phyloP scores from a whole-genome alignment of 2,888 invertebrate species.

The Lasioglossum leucozonium region DNA sequence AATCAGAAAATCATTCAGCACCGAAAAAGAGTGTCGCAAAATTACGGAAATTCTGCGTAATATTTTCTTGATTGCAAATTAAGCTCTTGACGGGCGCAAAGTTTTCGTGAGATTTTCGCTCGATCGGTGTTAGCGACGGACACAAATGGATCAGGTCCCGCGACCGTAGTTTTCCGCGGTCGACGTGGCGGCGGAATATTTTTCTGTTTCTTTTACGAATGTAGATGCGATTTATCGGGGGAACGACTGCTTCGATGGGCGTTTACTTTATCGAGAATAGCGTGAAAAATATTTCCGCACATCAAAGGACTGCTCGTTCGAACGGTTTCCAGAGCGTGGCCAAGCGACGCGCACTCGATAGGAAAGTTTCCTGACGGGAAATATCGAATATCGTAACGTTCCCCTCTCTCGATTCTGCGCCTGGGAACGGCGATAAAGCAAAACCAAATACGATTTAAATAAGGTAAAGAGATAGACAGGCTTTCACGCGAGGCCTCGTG shows the following conservation, averaged over 20 bases:
- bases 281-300: conserved; percentile 59
- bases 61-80: neutral
- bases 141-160: neutral
- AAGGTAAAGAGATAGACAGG: conserved; percentile 26
- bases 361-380: conserved; percentile 42
- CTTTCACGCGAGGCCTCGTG: neutral
- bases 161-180: neutral
- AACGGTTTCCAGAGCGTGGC: conserved; percentile 41
- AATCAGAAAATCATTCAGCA: neutral
- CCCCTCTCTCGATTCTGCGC: conserved; percentile 41
- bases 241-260: conserved; percentile 15
- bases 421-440: conserved; percentile 33
- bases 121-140: neutral
- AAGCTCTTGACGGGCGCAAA: neutral
- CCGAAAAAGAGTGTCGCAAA: neutral
- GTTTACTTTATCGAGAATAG: conserved; percentile 49
- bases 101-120: neutral
- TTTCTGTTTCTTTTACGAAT: conserved; percentile 26
- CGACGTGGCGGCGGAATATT: neutral
- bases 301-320: conserved; percentile 55
- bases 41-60: neutral
- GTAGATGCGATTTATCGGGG: conserved; percentile 19
- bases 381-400: conserved; percentile 54
- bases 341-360: conserved; percentile 24
- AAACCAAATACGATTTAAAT: conserved; percentile 44